Base-by-base conservation (phyloP, 2,797 vertebrate species). In the Phataginus tetradactyla region DNA sequence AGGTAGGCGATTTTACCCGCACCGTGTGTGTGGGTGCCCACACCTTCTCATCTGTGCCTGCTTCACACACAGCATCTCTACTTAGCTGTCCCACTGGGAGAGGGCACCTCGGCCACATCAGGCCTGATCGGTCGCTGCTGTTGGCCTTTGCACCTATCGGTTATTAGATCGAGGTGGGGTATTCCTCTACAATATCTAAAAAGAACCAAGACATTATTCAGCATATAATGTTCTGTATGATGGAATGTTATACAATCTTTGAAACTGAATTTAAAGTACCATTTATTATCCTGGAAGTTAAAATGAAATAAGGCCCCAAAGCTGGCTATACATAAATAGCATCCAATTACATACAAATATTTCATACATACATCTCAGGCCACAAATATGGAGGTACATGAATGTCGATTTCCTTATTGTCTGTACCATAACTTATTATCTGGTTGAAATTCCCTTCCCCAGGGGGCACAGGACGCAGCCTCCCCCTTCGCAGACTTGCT, bases 11-110 rank as follows among this genome's bases (percentile, higher is more conserved):
- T 7, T 49, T 37, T 5, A 4, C 51, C 21, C 21, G 17, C 37
- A 55, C 74, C 32, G 1, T 13, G 1, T 20, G 4, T 10, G 1
- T 4, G 0, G 49, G 51, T 6, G 0, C 20, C 7, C 45, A 55
- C 17, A 3, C 17, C 5, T 66, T 32, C 7, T 10, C 37, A 4
- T 6, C 49, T 27, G 20, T 10, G 0, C 27, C 66, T 7, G 9
- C 45, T 15, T 34, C 11, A 20, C 34, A 7, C 4, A 1, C 17
- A 14, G 61, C 8, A 7, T 11, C 6, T 53, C 64, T 10, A 7
- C 25, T 37, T 0, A 9, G 45, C 4, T 68, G 4, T 20, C 32
- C 42, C 57, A 20, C 53, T 27, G 25, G 23, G 45, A 68, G 9
- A n/a, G 25, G 2, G 7, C 25, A 8, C 9, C 51, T 37, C 5